A percentile compares a stretch with the other conserved stretches of the same genome.
phyloP scores from a whole-genome alignment of 1,140 invertebrate genomes.

The Drosophila sp. region DNA sequence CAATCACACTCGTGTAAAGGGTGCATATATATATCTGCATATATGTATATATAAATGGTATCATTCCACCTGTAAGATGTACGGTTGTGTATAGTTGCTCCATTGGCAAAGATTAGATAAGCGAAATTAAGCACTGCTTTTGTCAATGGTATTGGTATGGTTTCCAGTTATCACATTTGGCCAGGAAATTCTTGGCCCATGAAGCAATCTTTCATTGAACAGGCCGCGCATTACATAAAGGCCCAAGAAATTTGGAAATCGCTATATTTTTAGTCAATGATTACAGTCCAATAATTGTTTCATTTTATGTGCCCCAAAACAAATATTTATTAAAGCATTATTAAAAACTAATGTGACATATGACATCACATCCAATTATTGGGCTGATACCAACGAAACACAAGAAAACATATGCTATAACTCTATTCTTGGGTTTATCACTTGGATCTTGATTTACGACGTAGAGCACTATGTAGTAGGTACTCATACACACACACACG shows the following conservation, averaged over 20 bases:
- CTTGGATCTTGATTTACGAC: conserved; percentile 58
- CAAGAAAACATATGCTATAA: conserved; percentile 11
- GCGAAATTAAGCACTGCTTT: conserved; percentile 53
- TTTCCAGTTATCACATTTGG: conserved; percentile 54
- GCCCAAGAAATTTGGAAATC: conserved; percentile 30
- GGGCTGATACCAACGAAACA: conserved; percentile 19
- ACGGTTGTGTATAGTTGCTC: conserved; percentile 38
- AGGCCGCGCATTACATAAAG: conserved; percentile 61
- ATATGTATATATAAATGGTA: conserved; percentile 8
- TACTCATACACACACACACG: neutral
- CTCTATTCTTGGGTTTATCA: conserved; percentile 35
- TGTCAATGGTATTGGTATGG: conserved; percentile 34
- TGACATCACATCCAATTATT: conserved; percentile 60
- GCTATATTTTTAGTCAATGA: conserved; percentile 53
- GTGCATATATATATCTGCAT: neutral
- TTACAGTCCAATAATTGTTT: conserved; percentile 22
- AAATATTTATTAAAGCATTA: conserved; percentile 23
- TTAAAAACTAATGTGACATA: conserved; percentile 19
- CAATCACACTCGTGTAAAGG: neutral
- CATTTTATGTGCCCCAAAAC: neutral
- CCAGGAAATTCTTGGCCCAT: conserved; percentile 67
- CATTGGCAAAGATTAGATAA: conserved; percentile 63
- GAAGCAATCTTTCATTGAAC: conserved; percentile 64
- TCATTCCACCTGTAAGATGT: conserved; percentile 21
- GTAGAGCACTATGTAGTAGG: too few species aligned